Base-by-base conservation (phyloP, 2,888 invertebrate species). In the Lepidochrysops patricia region DNA sequence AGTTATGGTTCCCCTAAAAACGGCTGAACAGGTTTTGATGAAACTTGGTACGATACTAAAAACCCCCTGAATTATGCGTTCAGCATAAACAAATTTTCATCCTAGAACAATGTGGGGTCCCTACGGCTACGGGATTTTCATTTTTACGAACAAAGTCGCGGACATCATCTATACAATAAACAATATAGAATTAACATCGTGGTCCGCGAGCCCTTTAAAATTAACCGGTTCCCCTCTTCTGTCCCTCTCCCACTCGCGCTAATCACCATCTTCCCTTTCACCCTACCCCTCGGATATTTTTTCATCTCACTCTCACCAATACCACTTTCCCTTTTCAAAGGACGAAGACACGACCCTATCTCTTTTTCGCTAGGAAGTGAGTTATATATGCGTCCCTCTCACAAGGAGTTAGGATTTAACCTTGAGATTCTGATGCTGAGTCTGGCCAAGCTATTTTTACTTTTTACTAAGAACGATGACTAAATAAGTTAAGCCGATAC, bases 241-340 rank as follows among this genome's bases (percentile, higher is more conserved):
- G 54, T 77, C 75, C 70, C 74, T 65, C 57, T 81, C 74, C 29
- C 64, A 64, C 75, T 2, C 48, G 60, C 25, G 19, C 27, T 15
- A 27, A 59, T 60, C 25, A 50, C 35, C 64, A 73, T 70, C 68
- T 65, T 32, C 73, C 63, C 52, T 83, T 85, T 69, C 76, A 62
- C 60, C 81, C 73, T 73, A 72, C 79, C 84, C 82, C 81, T 81
- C 80, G 83, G 80, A 70, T 73, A 82, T 84, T 86, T 84, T 84
- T 86, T 85, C 80, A 83, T 88, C 88, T 86, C 88, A 87, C 88
- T 87, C 88, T 86, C 81, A 75, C 88, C 79, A 76, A 73, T 74
- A 80, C 81, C 86, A 89, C 89, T 88, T 89, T 89, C 89, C 89
- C 87, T 89, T 88, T 89, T 87, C 76, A 88, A 88, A 87, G 87